Evolutionary conservation across 2,113 vertebrate species (phyloP).

Genomic region (Siniperca knerii): DNA sequence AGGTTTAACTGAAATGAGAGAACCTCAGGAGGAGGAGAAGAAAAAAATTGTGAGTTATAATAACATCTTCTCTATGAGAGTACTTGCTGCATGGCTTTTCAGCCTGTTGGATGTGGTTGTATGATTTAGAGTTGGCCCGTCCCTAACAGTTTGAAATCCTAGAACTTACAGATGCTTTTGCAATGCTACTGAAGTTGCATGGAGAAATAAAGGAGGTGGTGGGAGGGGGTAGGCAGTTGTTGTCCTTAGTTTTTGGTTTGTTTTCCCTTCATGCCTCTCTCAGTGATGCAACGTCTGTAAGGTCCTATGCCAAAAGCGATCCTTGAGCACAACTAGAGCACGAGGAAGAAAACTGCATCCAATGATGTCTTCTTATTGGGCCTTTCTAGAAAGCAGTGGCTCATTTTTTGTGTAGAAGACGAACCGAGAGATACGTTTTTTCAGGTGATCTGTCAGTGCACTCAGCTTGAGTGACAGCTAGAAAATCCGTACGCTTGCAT

Average conservation of each 20-base stretch:
- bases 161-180: constrained; percentile 79
- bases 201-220: constrained; percentile 71
- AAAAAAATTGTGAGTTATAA: constrained; percentile 73
- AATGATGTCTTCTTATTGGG: constrained; percentile 23
- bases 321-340: constrained; percentile 41
- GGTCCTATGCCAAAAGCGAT: constrained; percentile 57
- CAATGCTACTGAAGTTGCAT: constrained; percentile 76
- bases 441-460: constrained; percentile 21
- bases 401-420: constrained; percentile 12
- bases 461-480: neutral
- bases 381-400: constrained; percentile 9
- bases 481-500: constrained; percentile 23
- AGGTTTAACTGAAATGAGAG: constrained; percentile 77
- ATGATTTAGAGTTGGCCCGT: constrained; percentile 79
- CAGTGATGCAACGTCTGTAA: constrained; percentile 78
- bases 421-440: constrained; percentile 14
- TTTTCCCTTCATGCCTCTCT: constrained; percentile 70
- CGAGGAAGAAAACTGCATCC: constrained; percentile 20
- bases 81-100: constrained; percentile 74
- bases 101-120: constrained; percentile 80
- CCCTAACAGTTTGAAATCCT: constrained; percentile 69
- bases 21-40: constrained; percentile 59
- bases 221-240: constrained; percentile 60
- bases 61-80: constrained; percentile 72
- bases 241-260: constrained; percentile 69